phyloP scores from a whole-genome alignment of 2,888 invertebrate genomes.

The Apeira syringaria region DNA sequence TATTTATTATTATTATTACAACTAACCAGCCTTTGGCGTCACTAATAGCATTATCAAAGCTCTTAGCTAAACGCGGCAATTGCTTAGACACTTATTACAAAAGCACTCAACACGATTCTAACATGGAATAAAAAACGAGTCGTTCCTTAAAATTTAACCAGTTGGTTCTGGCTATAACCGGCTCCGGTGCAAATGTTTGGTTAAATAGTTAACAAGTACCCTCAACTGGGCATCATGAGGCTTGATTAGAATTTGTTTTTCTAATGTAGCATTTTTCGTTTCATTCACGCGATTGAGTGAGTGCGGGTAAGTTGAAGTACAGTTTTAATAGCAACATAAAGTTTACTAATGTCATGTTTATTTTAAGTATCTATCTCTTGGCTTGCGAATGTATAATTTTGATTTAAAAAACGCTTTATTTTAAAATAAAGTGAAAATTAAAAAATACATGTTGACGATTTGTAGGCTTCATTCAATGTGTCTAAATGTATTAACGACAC shows the following conservation, averaged over 20 bases:
- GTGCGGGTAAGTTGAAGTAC: conserved; percentile 10
- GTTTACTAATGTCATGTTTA: too few relatives aligned
- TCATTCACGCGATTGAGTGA: conserved; percentile 16
- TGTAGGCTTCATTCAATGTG: too few relatives aligned
- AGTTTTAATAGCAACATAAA: too few relatives aligned
- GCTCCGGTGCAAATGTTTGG: conserved; percentile 58
- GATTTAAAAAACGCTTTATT: too few relatives aligned
- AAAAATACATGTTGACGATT: too few relatives aligned
- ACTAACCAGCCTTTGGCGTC: too few relatives aligned
- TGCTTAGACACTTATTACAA: conserved; percentile 8
- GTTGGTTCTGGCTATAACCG: conserved; percentile 51
- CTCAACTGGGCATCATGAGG: conserved; percentile 54
- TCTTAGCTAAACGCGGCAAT: background rate
- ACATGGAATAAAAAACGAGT: conserved; percentile 8
- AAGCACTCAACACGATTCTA: conserved; percentile 16
- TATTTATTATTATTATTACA: too few relatives aligned
- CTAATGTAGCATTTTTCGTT: conserved; percentile 32
- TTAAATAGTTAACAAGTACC: conserved; percentile 59
- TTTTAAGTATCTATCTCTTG: too few relatives aligned
- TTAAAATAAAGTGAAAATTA: too few relatives aligned
- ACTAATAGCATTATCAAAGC: background rate
- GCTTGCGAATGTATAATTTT: too few relatives aligned
- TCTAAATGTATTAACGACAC: too few relatives aligned
- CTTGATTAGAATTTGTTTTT: conserved; percentile 44
- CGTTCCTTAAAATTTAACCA: conserved; percentile 24